Evolutionary conservation across 2,888 invertebrate genomes (phyloP), one percentile per base, ranked within the genome.

Genomic region (Panzeria rudis): DNA sequence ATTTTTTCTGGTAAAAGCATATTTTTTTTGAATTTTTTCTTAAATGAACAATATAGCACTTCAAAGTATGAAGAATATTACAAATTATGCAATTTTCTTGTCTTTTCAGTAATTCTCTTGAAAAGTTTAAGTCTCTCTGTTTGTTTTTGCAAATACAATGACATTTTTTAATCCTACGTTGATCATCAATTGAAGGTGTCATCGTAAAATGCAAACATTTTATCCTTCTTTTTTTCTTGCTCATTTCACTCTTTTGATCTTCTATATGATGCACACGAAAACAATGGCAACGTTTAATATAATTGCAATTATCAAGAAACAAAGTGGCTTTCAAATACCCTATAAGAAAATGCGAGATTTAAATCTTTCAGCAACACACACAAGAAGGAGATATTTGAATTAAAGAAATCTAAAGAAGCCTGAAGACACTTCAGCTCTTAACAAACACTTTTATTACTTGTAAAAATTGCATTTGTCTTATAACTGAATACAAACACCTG

Each of bases 181-280:
- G 89, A 90, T 89, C 89, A 89, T 89, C 90, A 91, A 89, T 91
- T 90, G 90, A 90, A 90, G 90, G 91, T 91, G 91, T 91, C 91
- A 91, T 89, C 90, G 88, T 88, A 83, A 90, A 90, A 90, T 90
- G 89, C 90, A 83, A 83, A 77, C 52, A 73, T 61, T 80, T 76
- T 52, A 47, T 68, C 35, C 77, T 68, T 32, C 29, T n/a, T 20
- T 9, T 54, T 44, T 44, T 15, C 9, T 66, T 69, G 56, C 13
- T 61, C 59, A 61, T 79, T 79, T 62, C 41, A 69, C 38, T 61
- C 41, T 69, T 72, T 73, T 59, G 32, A 66, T 50, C 35, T 15
- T 25, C 41, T 41, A 44, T 9, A 50, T 66, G 47, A 13, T 54
- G 13, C 25, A 47, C 47, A 72, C 9, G 38, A 66, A 64, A 72